A percentile compares a stretch with the other conserved stretches of the same genome.
phyloP scores from a whole-genome alignment of 2,113 vertebrate genomes.

The Rissa tridactyla region DNA sequence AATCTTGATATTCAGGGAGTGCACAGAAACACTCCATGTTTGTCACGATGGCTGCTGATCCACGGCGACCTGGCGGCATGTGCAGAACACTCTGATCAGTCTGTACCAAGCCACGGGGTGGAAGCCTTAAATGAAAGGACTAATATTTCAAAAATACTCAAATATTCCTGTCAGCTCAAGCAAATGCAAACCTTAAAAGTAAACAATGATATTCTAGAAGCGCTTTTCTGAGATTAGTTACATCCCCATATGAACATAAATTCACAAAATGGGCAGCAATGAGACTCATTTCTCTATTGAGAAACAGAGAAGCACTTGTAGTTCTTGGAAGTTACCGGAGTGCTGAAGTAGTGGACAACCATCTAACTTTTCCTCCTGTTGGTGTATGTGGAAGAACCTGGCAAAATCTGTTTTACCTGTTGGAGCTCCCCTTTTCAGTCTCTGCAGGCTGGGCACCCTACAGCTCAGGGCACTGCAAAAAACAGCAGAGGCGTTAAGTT shows the following conservation, averaged over 20 bases:
- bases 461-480: background rate
- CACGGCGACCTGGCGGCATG: background rate
- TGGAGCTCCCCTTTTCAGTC: background rate
- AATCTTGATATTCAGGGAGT: background rate
- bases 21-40: background rate
- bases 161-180: background rate
- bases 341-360: background rate
- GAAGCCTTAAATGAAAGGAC: background rate
- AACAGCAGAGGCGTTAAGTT: background rate
- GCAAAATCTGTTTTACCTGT: background rate
- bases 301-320: background rate
- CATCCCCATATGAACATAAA: background rate
- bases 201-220: background rate
- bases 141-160: background rate
- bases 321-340: background rate
- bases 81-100: background rate
- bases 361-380: background rate
- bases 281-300: background rate
- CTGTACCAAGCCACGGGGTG: background rate
- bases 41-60: background rate
- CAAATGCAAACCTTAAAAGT: background rate
- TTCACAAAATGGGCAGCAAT: background rate
- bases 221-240: background rate
- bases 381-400: background rate
- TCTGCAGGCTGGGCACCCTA: background rate